Conservation (phyloP, 1,140 invertebrate genomes). For the Chironomus tepperi region DNA sequence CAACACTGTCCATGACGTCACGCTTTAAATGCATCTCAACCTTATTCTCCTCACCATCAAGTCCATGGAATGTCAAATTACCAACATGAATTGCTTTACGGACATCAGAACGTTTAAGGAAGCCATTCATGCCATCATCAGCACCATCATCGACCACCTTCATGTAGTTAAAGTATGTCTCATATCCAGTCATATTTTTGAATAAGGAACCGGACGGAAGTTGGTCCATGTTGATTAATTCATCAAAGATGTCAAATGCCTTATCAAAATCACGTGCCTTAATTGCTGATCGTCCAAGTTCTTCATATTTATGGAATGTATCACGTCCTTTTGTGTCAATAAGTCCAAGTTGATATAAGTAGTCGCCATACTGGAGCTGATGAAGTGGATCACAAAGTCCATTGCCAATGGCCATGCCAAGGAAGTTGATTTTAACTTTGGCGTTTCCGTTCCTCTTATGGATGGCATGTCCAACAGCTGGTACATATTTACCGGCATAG, state of each 20-base stretch:
- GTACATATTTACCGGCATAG: constrained; percentile 79
- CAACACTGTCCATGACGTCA: constrained; percentile 78
- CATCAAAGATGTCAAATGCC: constrained; percentile 61
- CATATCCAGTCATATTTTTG: constrained; percentile 67
- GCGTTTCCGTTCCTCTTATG: constrained; percentile 49
- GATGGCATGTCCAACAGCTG: constrained; percentile 67
- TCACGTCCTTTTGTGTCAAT: constrained; percentile 56
- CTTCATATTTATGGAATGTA: constrained; percentile 52
- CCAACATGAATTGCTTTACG: constrained; percentile 75
- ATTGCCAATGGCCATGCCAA: constrained; percentile 76
- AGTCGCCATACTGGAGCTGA: constrained; percentile 69
- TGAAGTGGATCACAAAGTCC: constrained; percentile 72
- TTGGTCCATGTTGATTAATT: constrained; percentile 60
- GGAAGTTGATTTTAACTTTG: constrained; percentile 52
- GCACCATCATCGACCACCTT: constrained; percentile 43
- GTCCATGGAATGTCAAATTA: constrained; percentile 55
- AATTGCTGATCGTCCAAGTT: constrained; percentile 49
- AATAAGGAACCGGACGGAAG: constrained; percentile 55
- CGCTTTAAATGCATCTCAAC: constrained; percentile 60
- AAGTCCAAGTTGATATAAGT: constrained; percentile 72
- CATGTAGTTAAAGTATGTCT: constrained; percentile 74
- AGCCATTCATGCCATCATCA: constrained; percentile 41
- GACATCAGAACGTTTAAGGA: constrained; percentile 49
- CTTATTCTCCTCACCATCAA: constrained; percentile 40
- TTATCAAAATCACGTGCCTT: constrained; percentile 50